Base-by-base conservation (phyloP, 2,888 invertebrate genomes). In the Cataglyphis livida region DNA sequence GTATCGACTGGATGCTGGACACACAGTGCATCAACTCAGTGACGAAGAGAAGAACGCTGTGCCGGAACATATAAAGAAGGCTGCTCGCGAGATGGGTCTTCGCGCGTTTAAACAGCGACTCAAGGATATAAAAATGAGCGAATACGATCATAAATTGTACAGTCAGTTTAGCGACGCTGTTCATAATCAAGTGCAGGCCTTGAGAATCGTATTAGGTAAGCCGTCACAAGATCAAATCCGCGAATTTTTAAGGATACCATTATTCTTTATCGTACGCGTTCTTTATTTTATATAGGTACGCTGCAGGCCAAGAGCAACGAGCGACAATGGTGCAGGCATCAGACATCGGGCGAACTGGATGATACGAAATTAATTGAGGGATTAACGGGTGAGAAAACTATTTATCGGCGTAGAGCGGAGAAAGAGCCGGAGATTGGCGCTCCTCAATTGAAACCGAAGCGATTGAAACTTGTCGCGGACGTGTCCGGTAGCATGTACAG, bases 401-500 rank as follows among this genome's bases (percentile, higher is more conserved):
- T 99, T 90, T 99, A 98, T 94, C 96, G 98, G 71, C 96, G 98
- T 15, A 95, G 99, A 57, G 96, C 97, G 3, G 98, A 98, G 87
- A 97, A 97, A 87, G 97, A 98, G 91, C 98, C 99, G 0, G 98
- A 98, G 93, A 95, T 97, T 15, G 99, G 99, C 66, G 96, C 98
- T 28, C 98, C 98, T 0, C 98, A 98, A 86, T 96, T 97, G 87
- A 97, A 97, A 92, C 98, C 99, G 3, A 99, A 99, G 95, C 95
- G 98, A 4, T 95, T 99, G 62, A 96, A 97, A 81, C 95, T 99
- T 0, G 97, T 99, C 0, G 97, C 98, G 0, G 99, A 99, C 95
- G 98, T 99, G 0, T 99, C 98, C 2, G 99, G 99, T 3, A 98
- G 98, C 88, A 99, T 99, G 99, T 99, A 99, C 93, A 96, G 98